These are phyloP conservation scores for Papilio gigon DNA, from an alignment of 2,888 invertebrate genomes.

Conservation along the genomic window DNA sequence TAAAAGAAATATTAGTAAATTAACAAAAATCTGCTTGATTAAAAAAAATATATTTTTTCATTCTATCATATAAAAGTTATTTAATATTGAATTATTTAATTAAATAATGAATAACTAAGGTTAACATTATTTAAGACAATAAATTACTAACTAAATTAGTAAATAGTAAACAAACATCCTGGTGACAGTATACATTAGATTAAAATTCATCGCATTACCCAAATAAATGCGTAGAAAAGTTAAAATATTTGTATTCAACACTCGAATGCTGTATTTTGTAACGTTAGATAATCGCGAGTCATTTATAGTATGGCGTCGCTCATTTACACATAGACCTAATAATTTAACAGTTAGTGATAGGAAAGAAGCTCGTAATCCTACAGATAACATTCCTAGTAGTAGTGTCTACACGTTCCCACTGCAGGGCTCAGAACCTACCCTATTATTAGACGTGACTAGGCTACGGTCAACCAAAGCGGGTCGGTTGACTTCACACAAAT, in stretches of 20 bases:
- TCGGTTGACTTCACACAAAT: too few species aligned
- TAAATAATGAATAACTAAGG: not conserved
- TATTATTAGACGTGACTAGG: too few species aligned
- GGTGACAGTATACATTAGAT: not conserved
- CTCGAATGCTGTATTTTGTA: conserved; percentile 1
- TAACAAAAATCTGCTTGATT: too few species aligned
- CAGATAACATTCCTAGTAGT: too few species aligned
- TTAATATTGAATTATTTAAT: not conserved
- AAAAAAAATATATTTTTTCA: too few species aligned
- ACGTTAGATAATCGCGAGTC: not conserved
- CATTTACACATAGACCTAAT: not conserved
- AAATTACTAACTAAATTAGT: not conserved
- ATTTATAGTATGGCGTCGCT: not conserved
- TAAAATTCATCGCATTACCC: conserved; percentile 11
- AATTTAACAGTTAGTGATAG: too few species aligned
- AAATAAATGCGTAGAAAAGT: conserved; percentile 18
- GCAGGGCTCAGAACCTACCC: too few species aligned
- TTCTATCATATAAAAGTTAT: too few species aligned
- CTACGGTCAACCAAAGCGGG: too few species aligned
- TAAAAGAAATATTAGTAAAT: too few species aligned
- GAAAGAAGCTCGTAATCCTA: too few species aligned
- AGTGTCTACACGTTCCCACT: too few species aligned
- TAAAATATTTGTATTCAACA: conserved; percentile 16
- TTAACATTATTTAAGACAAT: not conserved
- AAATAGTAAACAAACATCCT: not conserved